These are phyloP conservation scores for Caenorhabditis briggsae DNA, from an alignment of 1,140 invertebrate species.

Conservation along the genomic window DNA sequence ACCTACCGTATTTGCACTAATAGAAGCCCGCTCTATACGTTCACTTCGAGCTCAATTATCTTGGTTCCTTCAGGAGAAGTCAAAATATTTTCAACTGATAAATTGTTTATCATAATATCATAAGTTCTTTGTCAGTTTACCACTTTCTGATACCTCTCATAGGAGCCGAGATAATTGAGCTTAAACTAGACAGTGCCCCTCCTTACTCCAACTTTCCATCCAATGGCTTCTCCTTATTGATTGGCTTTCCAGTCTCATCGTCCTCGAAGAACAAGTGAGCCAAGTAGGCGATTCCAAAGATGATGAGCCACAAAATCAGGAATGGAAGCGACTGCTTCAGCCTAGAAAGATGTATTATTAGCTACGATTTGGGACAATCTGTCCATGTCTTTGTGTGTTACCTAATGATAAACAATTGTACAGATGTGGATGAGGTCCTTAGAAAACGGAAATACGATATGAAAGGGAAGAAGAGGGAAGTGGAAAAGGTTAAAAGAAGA, in stretches of 20 bases:
- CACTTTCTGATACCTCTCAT: no score
- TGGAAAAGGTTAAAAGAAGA: neutral
- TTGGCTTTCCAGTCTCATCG: constrained; percentile 26
- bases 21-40: no score
- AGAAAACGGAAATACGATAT: constrained; percentile 27
- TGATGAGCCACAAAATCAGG: constrained; percentile 29
- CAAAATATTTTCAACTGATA: no score
- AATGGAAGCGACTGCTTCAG: constrained; percentile 47
- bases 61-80: no score
- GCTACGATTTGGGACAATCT: neutral
- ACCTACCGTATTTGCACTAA: no score
- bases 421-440: constrained; percentile 4
- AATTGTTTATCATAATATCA: no score
- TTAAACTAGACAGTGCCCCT: neutral
- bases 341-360: neutral
- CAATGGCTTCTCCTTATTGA: constrained; percentile 50
- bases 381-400: neutral
- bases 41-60: no score
- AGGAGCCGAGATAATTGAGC: no score
- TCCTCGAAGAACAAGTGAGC: constrained; percentile 48
- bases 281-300: constrained; percentile 31
- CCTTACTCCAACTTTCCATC: constrained; percentile 21
- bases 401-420: constrained; percentile 56
- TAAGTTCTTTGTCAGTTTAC: no score
- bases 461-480: constrained; percentile 4